Conservation (phyloP, 2,113 vertebrate species). For the Callipepla squamata region DNA sequence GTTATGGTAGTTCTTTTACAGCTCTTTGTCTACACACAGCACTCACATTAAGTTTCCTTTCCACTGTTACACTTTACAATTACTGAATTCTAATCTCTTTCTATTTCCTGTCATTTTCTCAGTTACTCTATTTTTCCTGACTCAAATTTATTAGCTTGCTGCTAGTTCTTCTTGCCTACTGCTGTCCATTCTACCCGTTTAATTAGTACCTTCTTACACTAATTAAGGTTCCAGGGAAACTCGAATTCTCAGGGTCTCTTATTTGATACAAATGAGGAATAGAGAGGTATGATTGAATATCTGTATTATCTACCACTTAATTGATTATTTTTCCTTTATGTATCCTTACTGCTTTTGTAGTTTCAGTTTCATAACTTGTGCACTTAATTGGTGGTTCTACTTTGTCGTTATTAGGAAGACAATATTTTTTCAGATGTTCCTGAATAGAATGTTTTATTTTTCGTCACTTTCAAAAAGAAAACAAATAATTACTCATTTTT, state of each 20-base stretch:
- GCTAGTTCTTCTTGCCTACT: background rate
- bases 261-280: background rate
- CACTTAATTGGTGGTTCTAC: background rate
- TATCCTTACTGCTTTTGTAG: background rate
- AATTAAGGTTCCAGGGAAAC: background rate
- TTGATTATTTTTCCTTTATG: background rate
- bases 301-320: background rate
- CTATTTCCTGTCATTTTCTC: constrained; percentile 25
- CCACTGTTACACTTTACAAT: background rate
- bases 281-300: background rate
- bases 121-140: background rate
- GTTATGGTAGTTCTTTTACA: constrained; percentile 29
- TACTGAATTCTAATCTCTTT: background rate
- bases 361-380: background rate
- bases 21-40: background rate
- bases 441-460: background rate
- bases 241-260: background rate
- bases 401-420: background rate
- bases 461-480: background rate
- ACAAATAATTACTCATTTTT: background rate
- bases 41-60: constrained; percentile 23
- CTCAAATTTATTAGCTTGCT: background rate
- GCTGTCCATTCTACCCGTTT: background rate
- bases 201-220: background rate
- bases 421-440: background rate